A percentile compares a stretch with the other conserved stretches of the same genome.
These are phyloP conservation scores for Vannuccia rotundouncinata DNA, from an alignment of 2,888 invertebrate species.

Conservation along the genomic window DNA sequence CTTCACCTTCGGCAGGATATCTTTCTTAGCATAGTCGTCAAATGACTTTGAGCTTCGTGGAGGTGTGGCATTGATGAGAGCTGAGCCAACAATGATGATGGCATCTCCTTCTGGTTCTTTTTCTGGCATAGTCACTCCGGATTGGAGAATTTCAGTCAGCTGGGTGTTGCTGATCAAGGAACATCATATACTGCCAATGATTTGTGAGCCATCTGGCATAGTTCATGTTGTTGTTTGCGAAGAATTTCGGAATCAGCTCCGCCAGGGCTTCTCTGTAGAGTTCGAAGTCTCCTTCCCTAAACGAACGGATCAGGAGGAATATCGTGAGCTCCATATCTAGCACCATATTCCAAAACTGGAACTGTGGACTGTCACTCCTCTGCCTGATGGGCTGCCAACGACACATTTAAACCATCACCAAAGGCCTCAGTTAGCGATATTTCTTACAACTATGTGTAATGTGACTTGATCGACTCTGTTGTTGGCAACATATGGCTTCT, in stretches of 20 bases:
- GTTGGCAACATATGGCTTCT: no score
- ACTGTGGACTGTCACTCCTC: not conserved
- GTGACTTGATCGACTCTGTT: no score
- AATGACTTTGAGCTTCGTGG: constrained; percentile 39
- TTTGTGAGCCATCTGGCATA: no score
- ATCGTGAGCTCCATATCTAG: not conserved
- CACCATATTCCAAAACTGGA: not conserved
- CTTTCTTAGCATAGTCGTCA: constrained; percentile 40
- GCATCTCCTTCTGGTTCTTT: constrained; percentile 36
- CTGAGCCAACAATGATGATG: constrained; percentile 41
- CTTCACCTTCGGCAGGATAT: constrained; percentile 36
- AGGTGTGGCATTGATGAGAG: constrained; percentile 38
- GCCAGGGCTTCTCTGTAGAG: not conserved
- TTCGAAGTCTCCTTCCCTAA: constrained; percentile 6
- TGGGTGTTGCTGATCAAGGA: no score
- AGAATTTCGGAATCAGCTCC: not conserved
- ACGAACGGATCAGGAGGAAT: not conserved
- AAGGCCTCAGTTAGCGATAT: no score
- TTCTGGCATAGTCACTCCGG: constrained; percentile 34
- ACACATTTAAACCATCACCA: no score
- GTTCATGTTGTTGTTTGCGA: no score
- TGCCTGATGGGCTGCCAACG: no score
- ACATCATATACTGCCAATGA: no score
- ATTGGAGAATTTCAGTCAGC: constrained; percentile 38
- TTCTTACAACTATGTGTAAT: no score